phyloP scores from a whole-genome alignment of 2,797 vertebrate species.

The Carapus acus region DNA sequence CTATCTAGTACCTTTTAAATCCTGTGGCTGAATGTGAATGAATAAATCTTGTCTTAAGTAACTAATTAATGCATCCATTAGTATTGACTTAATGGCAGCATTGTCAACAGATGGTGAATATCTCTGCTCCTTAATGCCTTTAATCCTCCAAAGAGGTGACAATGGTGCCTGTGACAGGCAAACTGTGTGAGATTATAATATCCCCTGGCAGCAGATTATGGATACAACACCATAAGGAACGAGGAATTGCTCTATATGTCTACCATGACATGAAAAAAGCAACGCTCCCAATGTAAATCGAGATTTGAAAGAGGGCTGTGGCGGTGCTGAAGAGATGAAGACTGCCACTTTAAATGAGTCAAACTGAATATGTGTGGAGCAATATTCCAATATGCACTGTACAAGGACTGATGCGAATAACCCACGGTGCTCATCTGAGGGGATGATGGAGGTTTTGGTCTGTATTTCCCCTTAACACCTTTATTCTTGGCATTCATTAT shows the following conservation, averaged over 20 bases:
- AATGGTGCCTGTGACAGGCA: background rate
- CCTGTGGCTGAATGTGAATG: too few relatives aligned
- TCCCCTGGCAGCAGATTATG: too few relatives aligned
- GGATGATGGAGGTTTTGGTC: slow-evolving; percentile 21
- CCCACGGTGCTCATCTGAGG: slow-evolving; percentile 34
- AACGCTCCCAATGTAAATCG: slow-evolving; percentile 46
- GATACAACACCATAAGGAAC: background rate
- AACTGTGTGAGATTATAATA: background rate
- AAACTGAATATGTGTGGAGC: slow-evolving; percentile 20
- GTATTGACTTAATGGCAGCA: too few relatives aligned
- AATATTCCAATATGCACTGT: slow-evolving; percentile 33
- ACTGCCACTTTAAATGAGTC: slow-evolving; percentile 31
- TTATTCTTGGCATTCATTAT: slow-evolving; percentile 10
- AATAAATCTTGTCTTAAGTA: too few relatives aligned
- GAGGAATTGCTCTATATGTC: background rate
- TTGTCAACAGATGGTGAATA: background rate
- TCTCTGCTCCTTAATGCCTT: slow-evolving; percentile 4
- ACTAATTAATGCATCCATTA: too few relatives aligned
- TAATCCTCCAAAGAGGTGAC: background rate
- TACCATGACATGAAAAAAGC: background rate
- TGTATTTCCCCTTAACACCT: slow-evolving; percentile 28
- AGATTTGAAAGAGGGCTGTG: slow-evolving; percentile 54
- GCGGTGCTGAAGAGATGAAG: slow-evolving; percentile 33
- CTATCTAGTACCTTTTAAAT: too few relatives aligned
- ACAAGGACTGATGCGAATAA: slow-evolving; percentile 32